Conservation (phyloP, 2,113 vertebrate genomes). For the Halichoeres trimaculatus region DNA sequence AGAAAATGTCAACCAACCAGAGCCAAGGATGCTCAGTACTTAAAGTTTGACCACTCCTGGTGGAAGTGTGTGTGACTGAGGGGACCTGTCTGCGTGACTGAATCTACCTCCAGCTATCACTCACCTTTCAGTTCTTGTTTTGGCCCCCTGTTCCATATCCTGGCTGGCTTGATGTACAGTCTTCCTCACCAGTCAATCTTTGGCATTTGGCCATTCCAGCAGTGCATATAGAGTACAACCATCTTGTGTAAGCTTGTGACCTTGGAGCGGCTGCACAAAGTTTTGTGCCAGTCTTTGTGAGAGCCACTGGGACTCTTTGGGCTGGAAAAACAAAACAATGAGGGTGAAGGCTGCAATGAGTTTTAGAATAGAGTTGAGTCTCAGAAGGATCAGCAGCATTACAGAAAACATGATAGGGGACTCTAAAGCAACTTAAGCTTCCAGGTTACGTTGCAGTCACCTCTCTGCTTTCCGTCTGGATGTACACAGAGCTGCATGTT, state of each 20-base stretch:
- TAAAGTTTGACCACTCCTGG: not conserved
- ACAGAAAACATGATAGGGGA: not conserved
- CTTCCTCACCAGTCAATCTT: slow-evolving; percentile 2
- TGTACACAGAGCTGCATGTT: not conserved
- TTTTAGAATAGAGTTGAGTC: slow-evolving; percentile 28
- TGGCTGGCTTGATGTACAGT: not conserved
- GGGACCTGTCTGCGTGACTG: not conserved
- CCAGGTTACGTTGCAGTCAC: not conserved
- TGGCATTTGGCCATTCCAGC: slow-evolving; percentile 12
- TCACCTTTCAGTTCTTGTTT: not conserved
- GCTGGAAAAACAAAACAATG: slow-evolving; percentile 54
- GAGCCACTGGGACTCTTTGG: slow-evolving; percentile 46
- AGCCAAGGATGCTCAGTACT: not conserved
- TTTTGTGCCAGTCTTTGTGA: slow-evolving; percentile 39
- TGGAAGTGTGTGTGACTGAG: not conserved
- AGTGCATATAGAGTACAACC: slow-evolving; percentile 1
- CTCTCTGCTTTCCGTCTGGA: not conserved
- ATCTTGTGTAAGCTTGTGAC: slow-evolving; percentile 39
- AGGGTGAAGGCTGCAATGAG: slow-evolving; percentile 40
- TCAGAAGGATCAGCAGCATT: slow-evolving; percentile 22
- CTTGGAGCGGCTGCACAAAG: slow-evolving; percentile 41
- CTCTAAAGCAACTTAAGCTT: too few species aligned
- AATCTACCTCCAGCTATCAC: not conserved
- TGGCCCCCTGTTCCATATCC: not conserved
- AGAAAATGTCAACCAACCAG: not conserved